Percentiles rank a stretch among this genome's conserved stretches.
Conservation (phyloP, 2,888 invertebrate genomes). For the Lasioglossum leucozonium region DNA sequence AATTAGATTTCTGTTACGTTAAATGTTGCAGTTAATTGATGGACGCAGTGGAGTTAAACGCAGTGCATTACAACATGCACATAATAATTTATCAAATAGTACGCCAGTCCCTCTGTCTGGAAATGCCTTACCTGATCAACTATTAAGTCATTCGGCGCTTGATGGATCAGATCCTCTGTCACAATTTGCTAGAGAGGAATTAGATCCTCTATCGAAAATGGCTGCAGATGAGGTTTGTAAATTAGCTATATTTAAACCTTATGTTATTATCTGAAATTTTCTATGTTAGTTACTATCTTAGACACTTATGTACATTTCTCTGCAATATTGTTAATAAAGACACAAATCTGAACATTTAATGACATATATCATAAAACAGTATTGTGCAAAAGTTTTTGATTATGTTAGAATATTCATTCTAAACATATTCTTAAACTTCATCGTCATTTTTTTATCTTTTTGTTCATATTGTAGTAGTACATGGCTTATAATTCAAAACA, state of each 20-base stretch:
- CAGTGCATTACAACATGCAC: slow-evolving; percentile 85
- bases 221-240: slow-evolving; percentile 85
- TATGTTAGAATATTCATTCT: no score
- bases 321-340: background rate
- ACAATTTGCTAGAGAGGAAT: slow-evolving; percentile 88
- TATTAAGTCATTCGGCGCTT: slow-evolving; percentile 85
- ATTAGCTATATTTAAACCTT: background rate
- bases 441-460: no score
- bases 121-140: slow-evolving; percentile 85
- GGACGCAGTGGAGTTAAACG: slow-evolving; percentile 85
- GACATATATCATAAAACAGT: no score
- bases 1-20: slow-evolving; percentile 1
- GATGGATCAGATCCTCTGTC: slow-evolving; percentile 92
- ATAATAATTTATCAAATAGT: slow-evolving; percentile 86
- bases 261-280: background rate
- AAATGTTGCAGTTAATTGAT: slow-evolving; percentile 85
- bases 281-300: background rate
- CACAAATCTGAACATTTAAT: no score
- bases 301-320: background rate
- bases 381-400: no score
- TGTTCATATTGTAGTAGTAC: no score
- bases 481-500: no score
- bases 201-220: slow-evolving; percentile 89
- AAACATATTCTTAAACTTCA: no score
- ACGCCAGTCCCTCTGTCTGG: slow-evolving; percentile 81